Percentiles rank a stretch among this genome's conserved stretches.
phyloP scores from a whole-genome alignment of 2,888 invertebrate genomes.

The Apotomis capreana region DNA sequence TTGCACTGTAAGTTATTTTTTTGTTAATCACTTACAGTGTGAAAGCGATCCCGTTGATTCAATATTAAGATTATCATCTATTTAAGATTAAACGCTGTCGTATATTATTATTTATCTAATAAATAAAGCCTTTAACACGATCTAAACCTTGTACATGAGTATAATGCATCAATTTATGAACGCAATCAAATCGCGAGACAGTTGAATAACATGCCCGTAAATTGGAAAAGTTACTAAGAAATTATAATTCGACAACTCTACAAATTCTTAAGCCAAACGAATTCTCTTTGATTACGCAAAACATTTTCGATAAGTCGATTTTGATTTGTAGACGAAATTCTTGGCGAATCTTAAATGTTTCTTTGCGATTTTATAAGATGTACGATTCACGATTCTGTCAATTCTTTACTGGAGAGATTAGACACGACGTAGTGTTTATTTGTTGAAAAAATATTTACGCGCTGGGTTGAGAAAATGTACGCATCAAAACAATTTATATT shows the following conservation, averaged over 20 bases:
- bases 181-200: constrained; percentile 8
- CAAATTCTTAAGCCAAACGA: constrained; percentile 26
- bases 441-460: too few relatives aligned
- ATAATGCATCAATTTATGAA: not conserved
- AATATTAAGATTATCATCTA: too few relatives aligned
- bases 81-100: too few relatives aligned
- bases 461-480: not conserved
- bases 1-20: too few relatives aligned
- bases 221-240: constrained; percentile 32
- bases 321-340: constrained; percentile 1
- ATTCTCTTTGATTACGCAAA: constrained; percentile 29
- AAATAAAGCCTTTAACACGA: too few relatives aligned
- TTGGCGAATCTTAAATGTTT: not conserved
- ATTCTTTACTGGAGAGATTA: not conserved
- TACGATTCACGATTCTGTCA: not conserved
- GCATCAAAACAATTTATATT: not conserved
- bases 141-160: not conserved
- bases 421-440: not conserved
- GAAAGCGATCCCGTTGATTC: too few relatives aligned
- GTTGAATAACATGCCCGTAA: constrained; percentile 18
- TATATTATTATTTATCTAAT: too few relatives aligned
- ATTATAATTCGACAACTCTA: constrained; percentile 20
- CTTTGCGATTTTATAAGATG: not conserved
- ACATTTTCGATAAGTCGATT: constrained; percentile 23
- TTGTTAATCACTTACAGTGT: too few relatives aligned